Conservation (phyloP, 2,888 invertebrate genomes). For the Drosophila suboccidentalis region DNA sequence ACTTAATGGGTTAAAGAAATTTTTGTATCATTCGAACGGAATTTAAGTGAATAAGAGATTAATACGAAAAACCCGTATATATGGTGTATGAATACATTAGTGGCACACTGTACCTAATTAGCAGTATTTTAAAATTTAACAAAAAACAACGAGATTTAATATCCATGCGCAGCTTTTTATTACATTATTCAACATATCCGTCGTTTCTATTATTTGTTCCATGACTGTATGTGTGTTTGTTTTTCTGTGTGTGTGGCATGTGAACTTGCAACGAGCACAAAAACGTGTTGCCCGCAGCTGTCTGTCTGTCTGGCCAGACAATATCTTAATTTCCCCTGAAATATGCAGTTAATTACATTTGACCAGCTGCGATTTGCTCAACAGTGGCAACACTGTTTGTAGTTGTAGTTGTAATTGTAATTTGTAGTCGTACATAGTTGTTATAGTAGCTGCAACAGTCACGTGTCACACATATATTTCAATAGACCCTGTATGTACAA, state of each 20-base stretch:
- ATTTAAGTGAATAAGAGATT: too few species aligned
- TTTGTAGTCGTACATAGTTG: background rate
- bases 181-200: too few species aligned
- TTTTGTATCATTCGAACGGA: too few species aligned
- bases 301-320: conserved; percentile 35
- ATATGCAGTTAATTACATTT: conserved; percentile 77
- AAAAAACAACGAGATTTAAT: too few species aligned
- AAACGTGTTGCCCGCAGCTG: conserved; percentile 27
- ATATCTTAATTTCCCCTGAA: conserved; percentile 65
- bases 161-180: too few species aligned
- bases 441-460: conserved; percentile 4
- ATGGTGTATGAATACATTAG: too few species aligned
- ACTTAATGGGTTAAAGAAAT: too few species aligned
- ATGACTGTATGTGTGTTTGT: background rate
- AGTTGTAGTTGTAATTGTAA: background rate
- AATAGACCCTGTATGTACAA: background rate
- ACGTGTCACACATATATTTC: conserved; percentile 21
- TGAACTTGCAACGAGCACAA: conserved; percentile 22
- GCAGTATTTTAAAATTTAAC: too few species aligned
- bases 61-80: too few species aligned
- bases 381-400: background rate
- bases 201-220: too few species aligned
- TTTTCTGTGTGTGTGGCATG: background rate
- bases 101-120: too few species aligned
- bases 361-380: conserved; percentile 55